Evolutionary conservation across 2,888 invertebrate species (phyloP).

Genomic region (Troides helena): DNA sequence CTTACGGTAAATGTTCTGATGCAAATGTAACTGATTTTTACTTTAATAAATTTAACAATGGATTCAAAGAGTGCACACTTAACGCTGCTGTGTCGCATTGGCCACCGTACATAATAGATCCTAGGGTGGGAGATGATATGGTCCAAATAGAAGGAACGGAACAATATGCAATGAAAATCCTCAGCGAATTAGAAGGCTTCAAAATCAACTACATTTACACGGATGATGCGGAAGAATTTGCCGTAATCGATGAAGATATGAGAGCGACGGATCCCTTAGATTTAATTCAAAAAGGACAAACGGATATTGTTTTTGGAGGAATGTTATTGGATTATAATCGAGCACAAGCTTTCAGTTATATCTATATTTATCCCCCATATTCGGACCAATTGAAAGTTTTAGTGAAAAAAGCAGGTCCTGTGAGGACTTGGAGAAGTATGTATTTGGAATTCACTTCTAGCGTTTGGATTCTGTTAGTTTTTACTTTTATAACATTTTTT

Average conservation of each 20-base stretch:
- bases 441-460: slow-evolving; percentile 44
- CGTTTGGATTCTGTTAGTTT: slow-evolving; percentile 45
- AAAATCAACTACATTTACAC: slow-evolving; percentile 44
- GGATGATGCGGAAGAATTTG: slow-evolving; percentile 35
- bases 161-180: slow-evolving; percentile 41
- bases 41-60: slow-evolving; percentile 44
- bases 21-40: slow-evolving; percentile 38
- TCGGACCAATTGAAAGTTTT: slow-evolving; percentile 46
- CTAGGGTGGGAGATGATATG: slow-evolving; percentile 10
- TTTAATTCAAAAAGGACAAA: slow-evolving; percentile 36
- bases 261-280: slow-evolving; percentile 42
- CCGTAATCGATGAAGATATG: slow-evolving; percentile 35
- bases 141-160: slow-evolving; percentile 35
- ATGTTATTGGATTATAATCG: slow-evolving; percentile 39
- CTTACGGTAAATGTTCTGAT: slow-evolving; percentile 48
- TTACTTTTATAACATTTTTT: slow-evolving; percentile 40
- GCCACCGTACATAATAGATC: slow-evolving; percentile 51
- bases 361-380: slow-evolving; percentile 45
- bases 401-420: slow-evolving; percentile 44
- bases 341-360: slow-evolving; percentile 42
- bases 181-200: slow-evolving; percentile 48
- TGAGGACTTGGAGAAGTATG: slow-evolving; percentile 44
- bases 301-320: slow-evolving; percentile 41
- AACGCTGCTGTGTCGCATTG: slow-evolving; percentile 45
- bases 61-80: slow-evolving; percentile 52